Base-by-base conservation (phyloP, 2,797 vertebrate genomes). In the Gymnothorax reevesii region DNA sequence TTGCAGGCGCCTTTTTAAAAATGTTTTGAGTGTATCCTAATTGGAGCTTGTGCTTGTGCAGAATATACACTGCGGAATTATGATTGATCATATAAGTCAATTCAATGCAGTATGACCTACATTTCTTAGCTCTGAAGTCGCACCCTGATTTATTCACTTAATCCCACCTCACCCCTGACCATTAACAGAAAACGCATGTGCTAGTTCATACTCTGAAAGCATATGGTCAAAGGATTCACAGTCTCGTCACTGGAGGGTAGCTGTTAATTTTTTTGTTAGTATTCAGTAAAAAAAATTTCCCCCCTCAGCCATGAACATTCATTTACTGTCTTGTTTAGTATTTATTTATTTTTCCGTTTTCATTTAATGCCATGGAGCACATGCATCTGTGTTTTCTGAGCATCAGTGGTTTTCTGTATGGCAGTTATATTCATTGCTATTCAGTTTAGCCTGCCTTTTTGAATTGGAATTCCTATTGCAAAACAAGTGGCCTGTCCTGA, bases 61-160 rank as follows among this genome's bases (percentile, higher is more conserved):
- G 54, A 84, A 42, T 86, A 83, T 83, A 85, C 64, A 80, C 84
- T 62, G 88, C 75, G 75, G 80, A 83, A 55, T 79, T 79, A 79
- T 79, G 88, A 69, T 86, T 83, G 86, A 86, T 57, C 85, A 87
- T 57, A 42, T 62, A 84, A 87, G 85, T 52, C 86, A 88, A 71
- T 22, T 62, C 84, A 87, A 88, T 86, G 27, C 22, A 55, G 86
- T 89, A 84, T 89, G 87, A 89, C 89, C 90, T 77, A 79, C 57
- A 80, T 91, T 87, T 84, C 60, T 42, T 55, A 85, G 60, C 66
- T 83, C 75, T 3, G 25, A 77, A 57, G 83, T 59, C 17, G 69
- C 82, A 66, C 71, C 33, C 52, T 66, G 83, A 87, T 83, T 60
- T 86, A 77, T 77, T 42, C 75, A 83, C 54, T 86, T 60, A 75